Evolutionary conservation across 2,888 invertebrate species (phyloP), one percentile per base, ranked within the genome.

Genomic region (Anodontia alba): DNA sequence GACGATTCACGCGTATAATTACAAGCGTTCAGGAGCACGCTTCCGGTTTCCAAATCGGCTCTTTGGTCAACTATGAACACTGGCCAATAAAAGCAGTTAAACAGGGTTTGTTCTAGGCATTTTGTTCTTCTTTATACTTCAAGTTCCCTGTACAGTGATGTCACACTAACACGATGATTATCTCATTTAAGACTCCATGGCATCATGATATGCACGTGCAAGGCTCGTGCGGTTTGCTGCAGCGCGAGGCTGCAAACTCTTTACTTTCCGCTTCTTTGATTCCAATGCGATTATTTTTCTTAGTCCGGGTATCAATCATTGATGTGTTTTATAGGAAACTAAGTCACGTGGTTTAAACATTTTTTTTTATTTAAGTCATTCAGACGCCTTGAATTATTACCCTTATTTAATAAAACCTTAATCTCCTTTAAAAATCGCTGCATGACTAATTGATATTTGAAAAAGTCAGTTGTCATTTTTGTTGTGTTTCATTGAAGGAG

Each of bases 371-470:
- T n/a, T 26, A 23, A 26, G 54, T 54, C 54, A 23, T 54, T 54
- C 54, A 54, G 54, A 54, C 54, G 54, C 54, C 54, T 23, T 26
- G 23, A 23, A n/a, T 23, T 54, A 54, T 26, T 54, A 26, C 26
- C 5, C 1, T 54, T 54, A 10, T 26, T 26, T 26, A 26, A 54
- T 26, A 54, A 54, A 54, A 54, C 26, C n/a, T 54, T 26, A 26
- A 26, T 26, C 23, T 54, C 26, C 23, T 26, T 54, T 54, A 2
- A 54, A 2, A 54, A 54, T 54, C 54, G 54, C 7, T 5, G 54
- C 54, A 54, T 54, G 23, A 54, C 54, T 26, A 54, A 54, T 54
- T 54, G 54, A 54, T 54, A 54, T 54, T 54, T 54, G 54, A 54
- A 54, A 54, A 54, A 12, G 38, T 20, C 54, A n/a, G 26, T 54